Base-by-base conservation (phyloP, 2,113 vertebrate species). In the Protomyctophum bolini region DNA sequence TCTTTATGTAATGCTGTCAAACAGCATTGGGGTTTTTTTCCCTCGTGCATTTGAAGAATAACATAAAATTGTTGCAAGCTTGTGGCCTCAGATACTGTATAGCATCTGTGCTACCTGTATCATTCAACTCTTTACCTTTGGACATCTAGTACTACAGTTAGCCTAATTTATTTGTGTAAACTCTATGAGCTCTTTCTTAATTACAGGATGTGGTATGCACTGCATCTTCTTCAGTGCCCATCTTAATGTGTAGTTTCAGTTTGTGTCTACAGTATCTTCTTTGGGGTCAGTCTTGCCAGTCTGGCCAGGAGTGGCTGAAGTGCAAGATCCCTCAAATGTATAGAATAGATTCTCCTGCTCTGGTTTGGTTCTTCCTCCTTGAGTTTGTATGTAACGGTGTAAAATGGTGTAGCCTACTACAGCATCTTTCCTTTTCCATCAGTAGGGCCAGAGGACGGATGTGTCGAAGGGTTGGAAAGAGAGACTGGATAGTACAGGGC, bases 1-100 rank as follows among this genome's bases (percentile, higher is more conserved):
- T 80, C 87, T 91, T 91, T 89, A 88, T 89, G 83, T 88, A 83
- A 84, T 61, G 86, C 87, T 86, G 85, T 84, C 88, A 88, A 83
- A 83, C 70, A 76, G 77, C 79, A 89, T 90, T 87, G 90, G 88
- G 88, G 87, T 82, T 80, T 73, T 70, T 60, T 51, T 8, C 33
- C 54, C 47, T 62, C 58, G 66, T 88, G 81, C 81, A 76, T 85
- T 89, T 90, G 88, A 89, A 86, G 88, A 84, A 87, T 87, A 88
- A 87, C 82, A 80, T 83, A 33, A 80, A 88, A 89, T 83, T 75
- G 71, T 81, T 85, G 86, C 86, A 80, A 66, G 84, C 83, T 66
- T 73, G 87, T 73, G 87, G 81, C 82, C 63, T 75, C 50, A 10
- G 67, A 85, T 76, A 21, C 21, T 21, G 21, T 21, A 82, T 72